A percentile compares a stretch with the other conserved stretches of the same genome.
phyloP scores from a whole-genome alignment of 2,888 invertebrate species.

The Chelonus formosanus region DNA sequence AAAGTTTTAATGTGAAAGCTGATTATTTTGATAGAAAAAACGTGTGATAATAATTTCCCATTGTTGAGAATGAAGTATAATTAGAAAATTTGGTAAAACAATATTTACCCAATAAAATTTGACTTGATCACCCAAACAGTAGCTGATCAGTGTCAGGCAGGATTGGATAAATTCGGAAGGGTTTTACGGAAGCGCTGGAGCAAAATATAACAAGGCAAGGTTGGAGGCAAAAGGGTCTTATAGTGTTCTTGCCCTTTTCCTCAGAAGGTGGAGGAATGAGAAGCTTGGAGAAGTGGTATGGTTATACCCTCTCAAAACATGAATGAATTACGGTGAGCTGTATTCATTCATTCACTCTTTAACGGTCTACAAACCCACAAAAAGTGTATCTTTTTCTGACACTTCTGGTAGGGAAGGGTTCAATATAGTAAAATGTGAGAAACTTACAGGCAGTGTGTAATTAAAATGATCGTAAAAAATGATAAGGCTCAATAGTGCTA shows the following conservation, averaged over 20 bases:
- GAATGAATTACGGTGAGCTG: conserved; percentile 63
- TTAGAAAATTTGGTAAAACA: no score
- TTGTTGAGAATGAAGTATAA: no score
- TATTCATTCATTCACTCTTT: conserved; percentile 63
- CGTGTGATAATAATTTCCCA: no score
- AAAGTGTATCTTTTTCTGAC: conserved; percentile 50
- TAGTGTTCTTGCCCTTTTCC: conserved; percentile 32
- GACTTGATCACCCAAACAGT: not conserved
- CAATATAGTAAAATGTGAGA: no score
- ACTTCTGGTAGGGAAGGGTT: no score
- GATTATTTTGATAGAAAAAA: no score
- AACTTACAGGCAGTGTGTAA: no score
- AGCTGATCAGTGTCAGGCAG: conserved; percentile 23
- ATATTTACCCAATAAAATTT: no score
- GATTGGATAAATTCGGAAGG: conserved; percentile 44
- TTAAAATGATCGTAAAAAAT: no score
- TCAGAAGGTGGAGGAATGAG: conserved; percentile 38
- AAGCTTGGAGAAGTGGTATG: conserved; percentile 37
- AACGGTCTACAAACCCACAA: conserved; percentile 62
- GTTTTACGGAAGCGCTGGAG: conserved; percentile 57
- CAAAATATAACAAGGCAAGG: conserved; percentile 59
- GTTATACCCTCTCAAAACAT: conserved; percentile 58
- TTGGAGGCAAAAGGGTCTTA: conserved; percentile 47
- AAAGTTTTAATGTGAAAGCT: no score
- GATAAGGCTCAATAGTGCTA: no score